Percentiles rank a stretch among this genome's conserved stretches.
Evolutionary conservation across 2,113 vertebrate genomes (phyloP).

Genomic region (Genyomyrus donnyi): DNA sequence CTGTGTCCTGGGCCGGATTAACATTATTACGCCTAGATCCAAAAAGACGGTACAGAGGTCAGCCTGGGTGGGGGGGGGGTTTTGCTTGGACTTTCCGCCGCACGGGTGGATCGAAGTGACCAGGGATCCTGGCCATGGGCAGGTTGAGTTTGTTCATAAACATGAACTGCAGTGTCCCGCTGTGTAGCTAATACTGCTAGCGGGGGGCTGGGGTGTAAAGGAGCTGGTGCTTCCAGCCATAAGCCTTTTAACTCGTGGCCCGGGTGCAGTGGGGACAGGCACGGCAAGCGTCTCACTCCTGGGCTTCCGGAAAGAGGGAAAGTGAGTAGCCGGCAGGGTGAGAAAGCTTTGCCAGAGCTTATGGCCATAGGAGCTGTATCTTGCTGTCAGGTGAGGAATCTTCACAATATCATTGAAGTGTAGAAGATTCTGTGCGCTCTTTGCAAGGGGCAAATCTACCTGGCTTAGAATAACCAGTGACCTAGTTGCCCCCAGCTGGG

Average conservation of each 20-base stretch:
- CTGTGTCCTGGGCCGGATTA: slow-evolving; percentile 14
- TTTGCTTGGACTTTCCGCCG: not conserved
- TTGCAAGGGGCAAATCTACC: not conserved
- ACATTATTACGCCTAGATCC: not conserved
- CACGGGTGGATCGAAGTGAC: not conserved
- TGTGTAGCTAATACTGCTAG: not conserved
- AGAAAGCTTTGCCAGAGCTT: not conserved
- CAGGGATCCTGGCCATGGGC: not conserved
- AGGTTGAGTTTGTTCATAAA: not conserved
- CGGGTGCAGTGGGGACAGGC: not conserved
- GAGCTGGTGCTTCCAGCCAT: not conserved
- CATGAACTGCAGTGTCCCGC: not conserved
- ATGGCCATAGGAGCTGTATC: not conserved
- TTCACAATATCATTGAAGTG: not conserved
- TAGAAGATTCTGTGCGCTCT: not conserved
- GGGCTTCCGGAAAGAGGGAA: not conserved
- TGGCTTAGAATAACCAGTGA: not conserved
- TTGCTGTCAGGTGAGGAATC: not conserved
- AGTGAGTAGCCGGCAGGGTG: not conserved
- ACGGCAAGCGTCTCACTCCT: not conserved
- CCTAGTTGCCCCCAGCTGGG: not conserved
- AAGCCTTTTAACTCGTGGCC: not conserved
- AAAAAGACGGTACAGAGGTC: not conserved
- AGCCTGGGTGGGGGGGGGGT: not conserved
- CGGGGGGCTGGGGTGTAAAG: not conserved